These are phyloP conservation scores for Tyrophagus putrescentiae DNA, from an alignment of 1,140 invertebrate genomes.

Conservation along the genomic window DNA sequence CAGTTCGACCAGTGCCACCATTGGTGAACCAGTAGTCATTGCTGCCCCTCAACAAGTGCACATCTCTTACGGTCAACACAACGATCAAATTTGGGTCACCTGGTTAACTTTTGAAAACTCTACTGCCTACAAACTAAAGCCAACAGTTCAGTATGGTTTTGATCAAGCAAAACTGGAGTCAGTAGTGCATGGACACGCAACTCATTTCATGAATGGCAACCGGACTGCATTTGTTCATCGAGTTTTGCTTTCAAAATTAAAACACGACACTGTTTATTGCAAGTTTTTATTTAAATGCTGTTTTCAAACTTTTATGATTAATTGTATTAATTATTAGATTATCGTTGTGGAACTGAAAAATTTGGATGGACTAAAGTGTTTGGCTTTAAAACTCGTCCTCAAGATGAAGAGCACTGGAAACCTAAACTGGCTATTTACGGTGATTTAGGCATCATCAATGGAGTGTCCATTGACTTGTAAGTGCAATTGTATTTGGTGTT, in stretches of 20 bases:
- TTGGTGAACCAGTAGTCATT: too few species aligned
- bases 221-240: slow-evolving; percentile 63
- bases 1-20: too few species aligned
- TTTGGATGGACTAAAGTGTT: slow-evolving; percentile 36
- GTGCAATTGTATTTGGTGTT: background rate
- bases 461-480: slow-evolving; percentile 36
- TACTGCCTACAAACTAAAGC: slow-evolving; percentile 43
- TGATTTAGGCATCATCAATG: slow-evolving; percentile 41
- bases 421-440: slow-evolving; percentile 39
- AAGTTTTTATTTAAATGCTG: slow-evolving; percentile 29
- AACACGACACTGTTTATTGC: slow-evolving; percentile 48
- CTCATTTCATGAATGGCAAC: slow-evolving; percentile 47
- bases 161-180: slow-evolving; percentile 39
- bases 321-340: slow-evolving; percentile 26
- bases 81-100: slow-evolving; percentile 61
- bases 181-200: slow-evolving; percentile 45
- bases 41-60: slow-evolving; percentile 44
- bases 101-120: slow-evolving; percentile 65
- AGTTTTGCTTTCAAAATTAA: slow-evolving; percentile 45
- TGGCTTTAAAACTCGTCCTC: slow-evolving; percentile 32
- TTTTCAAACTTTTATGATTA: too few species aligned
- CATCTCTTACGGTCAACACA: slow-evolving; percentile 36
- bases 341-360: slow-evolving; percentile 34
- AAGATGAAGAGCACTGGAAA: slow-evolving; percentile 32
- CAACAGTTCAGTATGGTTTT: slow-evolving; percentile 59